Conservation (phyloP, 37 sponge, comb jelly and placozoan genomes). For the Mnemiopsis leidyi region DNA sequence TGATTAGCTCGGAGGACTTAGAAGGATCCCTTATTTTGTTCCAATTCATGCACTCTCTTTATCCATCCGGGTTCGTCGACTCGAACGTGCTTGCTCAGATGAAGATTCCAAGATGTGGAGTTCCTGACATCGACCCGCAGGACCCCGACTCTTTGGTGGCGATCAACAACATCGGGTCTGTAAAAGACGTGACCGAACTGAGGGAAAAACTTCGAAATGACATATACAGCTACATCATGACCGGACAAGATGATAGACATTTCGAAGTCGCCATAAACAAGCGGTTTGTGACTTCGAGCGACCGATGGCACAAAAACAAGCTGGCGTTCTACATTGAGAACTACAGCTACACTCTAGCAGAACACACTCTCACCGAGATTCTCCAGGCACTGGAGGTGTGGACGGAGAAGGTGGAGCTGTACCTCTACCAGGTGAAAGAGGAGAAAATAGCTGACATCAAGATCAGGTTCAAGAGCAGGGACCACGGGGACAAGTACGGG, state of each 20-base stretch:
- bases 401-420: neutral
- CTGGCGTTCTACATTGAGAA: constrained; percentile 9
- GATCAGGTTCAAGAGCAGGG: neutral
- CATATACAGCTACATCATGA: neutral
- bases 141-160: neutral
- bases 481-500: constrained; percentile 59
- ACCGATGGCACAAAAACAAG: neutral
- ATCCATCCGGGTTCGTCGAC: neutral
- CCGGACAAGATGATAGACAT: neutral
- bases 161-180: too few species aligned
- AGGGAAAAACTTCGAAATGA: neutral
- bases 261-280: neutral
- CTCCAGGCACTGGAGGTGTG: constrained; percentile 7
- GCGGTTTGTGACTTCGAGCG: neutral
- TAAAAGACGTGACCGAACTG: neutral
- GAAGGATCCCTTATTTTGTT: constrained; percentile 19
- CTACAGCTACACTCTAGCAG: neutral
- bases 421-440: constrained; percentile 1
- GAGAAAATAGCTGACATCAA: neutral
- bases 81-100: neutral
- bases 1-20: constrained; percentile 1
- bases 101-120: constrained; percentile 23
- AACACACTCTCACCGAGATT: neutral
- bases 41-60: constrained; percentile 1
- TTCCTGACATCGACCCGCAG: constrained; percentile 38